Base-by-base conservation (phyloP, 2,888 invertebrate genomes). In the Sialis lutaria region DNA sequence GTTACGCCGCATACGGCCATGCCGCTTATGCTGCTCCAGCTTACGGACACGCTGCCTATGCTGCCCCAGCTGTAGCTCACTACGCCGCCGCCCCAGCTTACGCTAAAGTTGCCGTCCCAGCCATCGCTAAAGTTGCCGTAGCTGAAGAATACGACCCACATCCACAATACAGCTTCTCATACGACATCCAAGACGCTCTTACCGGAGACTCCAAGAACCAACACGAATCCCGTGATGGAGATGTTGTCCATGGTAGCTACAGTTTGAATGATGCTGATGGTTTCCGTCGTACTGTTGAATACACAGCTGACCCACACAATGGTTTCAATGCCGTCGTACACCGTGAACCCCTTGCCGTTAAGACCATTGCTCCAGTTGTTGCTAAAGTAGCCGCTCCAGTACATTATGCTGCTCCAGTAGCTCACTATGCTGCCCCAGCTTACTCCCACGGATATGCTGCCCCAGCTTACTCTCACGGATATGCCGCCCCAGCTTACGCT, bases 111-210 rank as follows among this genome's bases (percentile, higher is more conserved):
- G 42, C 42, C 10, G 56, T 57, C 10, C 57, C 60, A 42, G 55
- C 58, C 48, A 61, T 60, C 34, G 61, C 60, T 35, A 35, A 50
- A 37, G 53, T 53, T 56, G 60, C 60, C n/a, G 57, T 64, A 12
- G 62, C 63, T 33, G 54, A 63, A 30, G 57, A 58, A 31, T 59
- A 57, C 48, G 53, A 56, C 32, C 54, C 57, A 6, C 57, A 58
- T 35, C 40, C 49, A 6, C 67, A 69, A 47, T 70, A 70, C 55
- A 67, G 64, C 50, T 70, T 67, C 53, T 66, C 67, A 2, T 71
- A 70, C 54, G 59, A 64, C 45, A 58, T 68, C 63, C 73, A 66
- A 64, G 78, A 72, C 67, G 78, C 64, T 2, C 56, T 59, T 1
- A 69, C 70, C 1, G 69, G 70, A 34, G 70, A 70, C 52, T 59